These are phyloP conservation scores for Synergus gifuensis DNA, from an alignment of 2,888 invertebrate genomes.

Conservation along the genomic window DNA sequence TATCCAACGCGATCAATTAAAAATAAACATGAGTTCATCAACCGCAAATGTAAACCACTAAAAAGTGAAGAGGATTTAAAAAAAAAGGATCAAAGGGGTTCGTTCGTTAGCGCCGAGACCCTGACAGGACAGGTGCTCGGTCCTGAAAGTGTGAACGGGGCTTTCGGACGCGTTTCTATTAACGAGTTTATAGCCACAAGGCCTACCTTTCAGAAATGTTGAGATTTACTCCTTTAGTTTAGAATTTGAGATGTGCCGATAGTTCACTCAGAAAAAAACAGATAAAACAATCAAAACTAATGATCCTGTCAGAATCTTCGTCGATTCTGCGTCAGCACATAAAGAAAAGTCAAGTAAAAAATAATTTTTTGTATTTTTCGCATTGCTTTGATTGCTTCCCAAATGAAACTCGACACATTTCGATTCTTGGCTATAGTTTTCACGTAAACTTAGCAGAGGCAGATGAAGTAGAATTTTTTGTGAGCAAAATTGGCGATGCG, in stretches of 20 bases:
- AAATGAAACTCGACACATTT: neutral
- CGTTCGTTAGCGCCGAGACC: constrained; percentile 23
- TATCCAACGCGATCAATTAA: neutral
- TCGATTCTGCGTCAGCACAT: neutral
- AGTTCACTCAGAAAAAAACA: neutral
- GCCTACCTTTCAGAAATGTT: constrained; percentile 22
- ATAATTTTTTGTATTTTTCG: too few relatives aligned
- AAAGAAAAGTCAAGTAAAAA: neutral
- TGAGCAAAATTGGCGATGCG: constrained; percentile 31
- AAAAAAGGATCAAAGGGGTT: constrained; percentile 4
- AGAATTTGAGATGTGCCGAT: constrained; percentile 13
- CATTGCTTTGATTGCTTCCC: neutral
- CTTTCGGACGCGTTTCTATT: constrained; percentile 25
- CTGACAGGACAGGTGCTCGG: constrained; percentile 31
- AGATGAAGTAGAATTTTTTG: constrained; percentile 28
- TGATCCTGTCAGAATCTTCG: neutral
- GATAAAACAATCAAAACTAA: constrained; percentile 23
- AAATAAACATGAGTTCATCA: constrained; percentile 5
- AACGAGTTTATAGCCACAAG: constrained; percentile 39
- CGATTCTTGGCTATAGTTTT: neutral
- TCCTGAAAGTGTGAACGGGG: constrained; percentile 36
- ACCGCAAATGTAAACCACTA: constrained; percentile 18
- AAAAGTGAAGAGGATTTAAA: neutral
- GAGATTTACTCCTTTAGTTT: constrained; percentile 38
- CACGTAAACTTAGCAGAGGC: constrained; percentile 7